Conservation (phyloP, 2,113 vertebrate genomes). For the Oryzias woworae region DNA sequence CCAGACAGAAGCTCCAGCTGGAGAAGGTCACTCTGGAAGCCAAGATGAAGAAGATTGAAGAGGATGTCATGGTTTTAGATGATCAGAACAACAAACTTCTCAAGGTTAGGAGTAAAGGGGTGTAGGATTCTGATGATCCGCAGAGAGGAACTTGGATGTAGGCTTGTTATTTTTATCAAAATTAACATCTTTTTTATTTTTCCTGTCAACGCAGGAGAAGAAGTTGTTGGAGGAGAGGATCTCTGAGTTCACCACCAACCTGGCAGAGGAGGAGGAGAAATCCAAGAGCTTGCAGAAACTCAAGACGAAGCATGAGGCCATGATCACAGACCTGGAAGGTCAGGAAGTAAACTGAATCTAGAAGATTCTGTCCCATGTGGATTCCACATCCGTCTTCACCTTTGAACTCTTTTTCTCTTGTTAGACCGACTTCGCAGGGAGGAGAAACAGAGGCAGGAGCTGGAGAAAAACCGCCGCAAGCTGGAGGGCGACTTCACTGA, state of each 20-base stretch:
- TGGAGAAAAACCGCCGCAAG: constrained; percentile 97
- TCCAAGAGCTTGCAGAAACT: constrained; percentile 98
- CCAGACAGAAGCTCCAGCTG: constrained; percentile 94
- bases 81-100: constrained; percentile 92
- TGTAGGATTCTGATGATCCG: too few species aligned
- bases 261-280: constrained; percentile 97
- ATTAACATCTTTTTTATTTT: not conserved
- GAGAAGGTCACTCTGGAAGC: constrained; percentile 94
- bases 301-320: constrained; percentile 96
- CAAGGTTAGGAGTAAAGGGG: constrained; percentile 79
- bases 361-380: not conserved
- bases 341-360: constrained; percentile 8
- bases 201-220: constrained; percentile 84
- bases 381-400: too few species aligned
- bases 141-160: too few species aligned
- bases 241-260: constrained; percentile 92
- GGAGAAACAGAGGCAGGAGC: constrained; percentile 92
- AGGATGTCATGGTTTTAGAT: constrained; percentile 91
- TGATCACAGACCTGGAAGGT: constrained; percentile 99
- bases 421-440: constrained; percentile 91
- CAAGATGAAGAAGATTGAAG: constrained; percentile 94
- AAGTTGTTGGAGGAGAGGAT: constrained; percentile 94
- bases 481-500: constrained; percentile 94
- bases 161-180: too few species aligned
- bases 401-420: not conserved